phyloP scores from a whole-genome alignment of 2,888 invertebrate genomes.

The Brachyptera putata region DNA sequence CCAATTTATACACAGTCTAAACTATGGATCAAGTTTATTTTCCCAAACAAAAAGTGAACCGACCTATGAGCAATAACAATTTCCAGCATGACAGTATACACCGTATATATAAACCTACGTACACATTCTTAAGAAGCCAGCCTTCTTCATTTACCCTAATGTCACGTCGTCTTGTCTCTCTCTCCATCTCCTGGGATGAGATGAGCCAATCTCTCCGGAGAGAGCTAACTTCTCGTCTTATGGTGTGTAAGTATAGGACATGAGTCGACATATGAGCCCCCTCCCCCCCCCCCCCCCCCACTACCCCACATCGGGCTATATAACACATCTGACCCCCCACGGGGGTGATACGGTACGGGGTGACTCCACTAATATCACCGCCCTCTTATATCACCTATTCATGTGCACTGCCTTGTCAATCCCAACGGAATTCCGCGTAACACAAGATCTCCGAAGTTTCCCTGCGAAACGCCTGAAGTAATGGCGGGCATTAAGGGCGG shows the following conservation, averaged over 20 bases:
- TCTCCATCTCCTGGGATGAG: conserved; percentile 1
- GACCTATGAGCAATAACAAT: too few species aligned
- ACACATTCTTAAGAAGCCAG: too few species aligned
- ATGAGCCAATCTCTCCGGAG: conserved; percentile 23
- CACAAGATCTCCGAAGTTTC: conserved; percentile 14
- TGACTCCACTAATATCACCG: conserved; percentile 31
- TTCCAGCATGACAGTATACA: too few species aligned
- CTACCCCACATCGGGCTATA: conserved; percentile 27
- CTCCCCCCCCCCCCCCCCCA: conserved; percentile 25
- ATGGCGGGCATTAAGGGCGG: neutral
- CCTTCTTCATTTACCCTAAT: conserved; percentile 7
- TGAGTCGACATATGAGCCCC: conserved; percentile 25
- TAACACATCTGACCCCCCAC: conserved; percentile 27
- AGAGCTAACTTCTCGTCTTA: conserved; percentile 29
- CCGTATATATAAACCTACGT: too few species aligned
- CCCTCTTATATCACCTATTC: conserved; percentile 31
- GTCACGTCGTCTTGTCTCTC: neutral
- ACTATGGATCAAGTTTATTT: too few species aligned
- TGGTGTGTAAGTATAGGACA: conserved; percentile 22
- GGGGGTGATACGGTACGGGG: conserved; percentile 27
- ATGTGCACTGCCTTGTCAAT: conserved; percentile 25
- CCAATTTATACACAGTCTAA: too few species aligned
- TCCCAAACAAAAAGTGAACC: too few species aligned
- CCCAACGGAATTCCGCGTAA: conserved; percentile 24
- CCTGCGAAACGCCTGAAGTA: neutral